phyloP scores from a whole-genome alignment of 2,797 vertebrate species.

The Hydrocynus forskahlii region DNA sequence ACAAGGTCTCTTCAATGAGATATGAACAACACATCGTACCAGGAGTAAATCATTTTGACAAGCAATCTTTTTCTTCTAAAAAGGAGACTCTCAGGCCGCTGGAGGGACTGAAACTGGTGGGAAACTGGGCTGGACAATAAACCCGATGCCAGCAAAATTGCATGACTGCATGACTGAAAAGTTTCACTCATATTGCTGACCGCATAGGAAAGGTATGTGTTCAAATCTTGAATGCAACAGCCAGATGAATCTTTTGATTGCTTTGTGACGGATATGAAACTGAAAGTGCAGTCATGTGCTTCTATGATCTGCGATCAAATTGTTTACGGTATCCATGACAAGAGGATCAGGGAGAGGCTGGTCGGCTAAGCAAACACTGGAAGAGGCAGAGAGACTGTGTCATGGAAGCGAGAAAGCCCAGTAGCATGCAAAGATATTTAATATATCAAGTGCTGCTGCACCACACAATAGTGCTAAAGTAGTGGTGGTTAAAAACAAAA shows the following conservation, averaged over 20 bases:
- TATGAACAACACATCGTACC: too few relatives aligned
- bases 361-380: not conserved
- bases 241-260: conserved; percentile 20
- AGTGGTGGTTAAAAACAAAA: too few relatives aligned
- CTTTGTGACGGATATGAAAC: too few relatives aligned
- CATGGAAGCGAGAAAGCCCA: conserved; percentile 36
- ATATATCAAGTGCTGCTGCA: not conserved
- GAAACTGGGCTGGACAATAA: too few relatives aligned
- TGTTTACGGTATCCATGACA: conserved; percentile 14
- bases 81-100: too few relatives aligned
- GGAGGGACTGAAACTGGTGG: too few relatives aligned
- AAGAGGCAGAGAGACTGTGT: conserved; percentile 25
- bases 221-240: conserved; percentile 4
- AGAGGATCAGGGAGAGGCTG: conserved; percentile 19
- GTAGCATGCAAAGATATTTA: conserved; percentile 44
- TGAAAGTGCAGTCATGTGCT: not conserved
- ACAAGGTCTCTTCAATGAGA: too few relatives aligned
- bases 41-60: too few relatives aligned
- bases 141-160: too few relatives aligned
- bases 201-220: conserved; percentile 20
- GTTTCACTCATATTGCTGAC: not conserved
- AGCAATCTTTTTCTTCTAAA: too few relatives aligned
- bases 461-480: not conserved
- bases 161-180: not conserved
- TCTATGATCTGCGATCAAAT: conserved; percentile 7